A percentile compares a stretch with the other conserved stretches of the same genome.
phyloP scores from a whole-genome alignment of 2,113 vertebrate species.

The Speoplatyrhinus poulsoni region DNA sequence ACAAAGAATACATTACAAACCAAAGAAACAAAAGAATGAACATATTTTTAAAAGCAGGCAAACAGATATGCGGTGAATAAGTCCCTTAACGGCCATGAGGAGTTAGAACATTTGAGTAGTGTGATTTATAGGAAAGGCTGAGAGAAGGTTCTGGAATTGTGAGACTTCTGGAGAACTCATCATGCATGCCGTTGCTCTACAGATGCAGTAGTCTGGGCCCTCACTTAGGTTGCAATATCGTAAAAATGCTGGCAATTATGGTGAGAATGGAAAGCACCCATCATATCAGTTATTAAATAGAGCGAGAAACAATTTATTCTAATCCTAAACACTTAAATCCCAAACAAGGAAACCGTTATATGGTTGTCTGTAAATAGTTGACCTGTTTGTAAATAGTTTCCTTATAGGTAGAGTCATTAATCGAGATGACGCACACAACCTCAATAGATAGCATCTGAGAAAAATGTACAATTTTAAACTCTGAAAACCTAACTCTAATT shows the following conservation, averaged over 20 bases:
- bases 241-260: not conserved
- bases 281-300: not conserved
- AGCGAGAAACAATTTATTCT: not conserved
- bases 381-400: no score
- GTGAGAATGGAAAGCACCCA: not conserved
- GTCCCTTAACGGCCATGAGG: constrained; percentile 8
- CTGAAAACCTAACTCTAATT: no score
- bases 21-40: not conserved
- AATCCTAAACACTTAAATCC: not conserved
- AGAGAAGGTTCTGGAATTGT: constrained; percentile 45
- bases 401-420: no score
- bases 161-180: constrained; percentile 67
- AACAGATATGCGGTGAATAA: not conserved
- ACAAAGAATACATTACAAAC: not conserved
- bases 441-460: not conserved
- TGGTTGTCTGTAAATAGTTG: no score
- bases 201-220: constrained; percentile 10
- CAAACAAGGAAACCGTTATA: no score
- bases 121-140: not conserved
- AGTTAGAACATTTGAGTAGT: not conserved
- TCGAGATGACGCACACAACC: no score
- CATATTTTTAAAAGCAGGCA: not conserved
- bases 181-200: constrained; percentile 15
- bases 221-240: constrained; percentile 30
- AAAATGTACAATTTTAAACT: no score